phyloP scores from a whole-genome alignment of 2,113 vertebrate species.

The Tragelaphus imberbis region DNA sequence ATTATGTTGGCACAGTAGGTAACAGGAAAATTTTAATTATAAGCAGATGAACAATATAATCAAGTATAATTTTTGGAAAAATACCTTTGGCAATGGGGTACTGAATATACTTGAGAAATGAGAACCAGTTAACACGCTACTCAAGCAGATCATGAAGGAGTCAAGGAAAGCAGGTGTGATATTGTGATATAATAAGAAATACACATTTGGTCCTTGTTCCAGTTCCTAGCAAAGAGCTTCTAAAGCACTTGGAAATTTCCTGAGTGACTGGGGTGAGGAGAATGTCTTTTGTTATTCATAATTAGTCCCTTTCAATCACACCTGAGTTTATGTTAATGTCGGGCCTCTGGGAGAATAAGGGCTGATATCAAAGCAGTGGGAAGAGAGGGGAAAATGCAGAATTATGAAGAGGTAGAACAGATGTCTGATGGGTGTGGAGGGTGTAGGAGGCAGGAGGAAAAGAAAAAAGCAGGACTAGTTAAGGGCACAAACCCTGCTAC shows the following conservation, averaged over 20 bases:
- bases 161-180: background rate
- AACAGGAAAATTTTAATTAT: background rate
- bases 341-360: background rate
- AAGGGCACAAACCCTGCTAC: background rate
- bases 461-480: background rate
- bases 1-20: background rate
- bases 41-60: background rate
- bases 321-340: background rate
- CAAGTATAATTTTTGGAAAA: background rate
- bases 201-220: background rate
- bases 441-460: background rate
- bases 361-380: background rate
- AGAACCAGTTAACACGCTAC: background rate
- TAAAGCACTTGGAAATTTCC: background rate
- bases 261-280: background rate
- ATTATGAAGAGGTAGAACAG: background rate
- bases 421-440: background rate
- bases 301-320: background rate
- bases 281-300: background rate
- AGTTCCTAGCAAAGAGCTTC: background rate
- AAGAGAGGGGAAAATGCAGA: background rate
- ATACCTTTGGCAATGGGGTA: background rate
- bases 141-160: background rate
- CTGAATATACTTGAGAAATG: background rate
- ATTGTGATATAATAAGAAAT: background rate